These are phyloP conservation scores for Machimus rusticus DNA, from an alignment of 2,888 invertebrate genomes.

Conservation along the genomic window DNA sequence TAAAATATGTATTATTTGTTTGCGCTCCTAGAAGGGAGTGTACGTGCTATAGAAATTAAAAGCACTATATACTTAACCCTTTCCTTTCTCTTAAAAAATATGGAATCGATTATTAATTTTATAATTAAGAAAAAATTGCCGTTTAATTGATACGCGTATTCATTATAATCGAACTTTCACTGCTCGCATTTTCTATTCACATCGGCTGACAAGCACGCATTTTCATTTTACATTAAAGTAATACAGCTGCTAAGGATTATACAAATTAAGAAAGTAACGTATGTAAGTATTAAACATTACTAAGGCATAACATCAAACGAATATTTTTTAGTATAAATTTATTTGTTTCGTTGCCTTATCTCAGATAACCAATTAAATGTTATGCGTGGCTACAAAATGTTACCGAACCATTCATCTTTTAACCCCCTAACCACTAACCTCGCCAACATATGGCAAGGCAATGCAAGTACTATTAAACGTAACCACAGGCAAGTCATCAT, in stretches of 20 bases:
- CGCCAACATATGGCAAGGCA: background rate
- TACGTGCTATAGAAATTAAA: background rate
- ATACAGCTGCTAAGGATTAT: too few relatives aligned
- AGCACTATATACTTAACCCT: background rate
- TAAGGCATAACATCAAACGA: too few relatives aligned
- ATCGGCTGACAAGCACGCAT: background rate
- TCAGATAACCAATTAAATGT: background rate
- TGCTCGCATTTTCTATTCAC: background rate
- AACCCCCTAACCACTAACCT: background rate
- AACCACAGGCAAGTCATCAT: background rate
- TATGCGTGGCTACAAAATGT: too few relatives aligned
- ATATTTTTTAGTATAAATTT: too few relatives aligned
- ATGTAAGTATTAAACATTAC: too few relatives aligned
- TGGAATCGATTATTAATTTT: background rate
- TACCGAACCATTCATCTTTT: background rate
- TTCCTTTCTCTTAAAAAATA: background rate
- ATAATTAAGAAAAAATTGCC: too few relatives aligned
- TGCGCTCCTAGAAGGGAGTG: background rate
- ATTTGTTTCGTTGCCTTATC: background rate
- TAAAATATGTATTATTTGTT: background rate
- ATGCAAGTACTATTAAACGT: background rate
- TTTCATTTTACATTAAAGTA: background rate
- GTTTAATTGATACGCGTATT: too few relatives aligned
- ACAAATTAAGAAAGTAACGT: too few relatives aligned
- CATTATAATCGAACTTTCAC: too few relatives aligned